Base-by-base conservation (phyloP, 2,888 invertebrate species). In the Drosophila paramelanica region DNA sequence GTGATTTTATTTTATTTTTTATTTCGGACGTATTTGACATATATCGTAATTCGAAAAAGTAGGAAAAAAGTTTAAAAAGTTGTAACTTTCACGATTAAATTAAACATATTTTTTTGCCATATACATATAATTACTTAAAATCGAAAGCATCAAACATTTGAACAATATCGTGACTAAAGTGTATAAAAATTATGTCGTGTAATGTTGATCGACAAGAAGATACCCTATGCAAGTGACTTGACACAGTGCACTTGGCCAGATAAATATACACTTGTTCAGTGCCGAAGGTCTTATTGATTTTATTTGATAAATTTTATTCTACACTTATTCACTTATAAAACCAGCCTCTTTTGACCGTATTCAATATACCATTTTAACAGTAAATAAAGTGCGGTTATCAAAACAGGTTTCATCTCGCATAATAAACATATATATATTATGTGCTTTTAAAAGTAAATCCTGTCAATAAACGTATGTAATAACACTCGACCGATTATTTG, bases 391-490 rank as follows among this genome's bases (percentile, higher is more conserved):
- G 25, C n/a, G n/a, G 23, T 10, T 51, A 46, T 51, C 43, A 17
- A 49, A 43, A 58, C 33, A 53, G 1, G 27, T 39, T 23, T 59
- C n/a, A 47, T 59, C 41, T 58, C 11, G 49, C 42, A 50, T 47
- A 67, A 70, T 60, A 49, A 50, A 43, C 64, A 20, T 36, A 55
- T 46, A 20, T 36, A 55, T 46, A 68, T 56, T 72, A 70, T 78
- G 66, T 67, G 42, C 62, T 58, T 68, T 53, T 47, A 65, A 51
- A 60, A 47, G 55, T 67, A 75, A 77, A 72, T 78, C 64, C 70
- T 67, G 73, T 76, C 68, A 78, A 82, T 74, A 76, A 85, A 74
- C 76, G 23, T 77, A 55, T 67, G 71, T 67, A 81, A 78, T 60
- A 58, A 51, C 53, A 58, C 64, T 52, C 23, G 49, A 64, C 55